Conservation (phyloP, 2,113 vertebrate species). For the Falcunculus frontatus region DNA sequence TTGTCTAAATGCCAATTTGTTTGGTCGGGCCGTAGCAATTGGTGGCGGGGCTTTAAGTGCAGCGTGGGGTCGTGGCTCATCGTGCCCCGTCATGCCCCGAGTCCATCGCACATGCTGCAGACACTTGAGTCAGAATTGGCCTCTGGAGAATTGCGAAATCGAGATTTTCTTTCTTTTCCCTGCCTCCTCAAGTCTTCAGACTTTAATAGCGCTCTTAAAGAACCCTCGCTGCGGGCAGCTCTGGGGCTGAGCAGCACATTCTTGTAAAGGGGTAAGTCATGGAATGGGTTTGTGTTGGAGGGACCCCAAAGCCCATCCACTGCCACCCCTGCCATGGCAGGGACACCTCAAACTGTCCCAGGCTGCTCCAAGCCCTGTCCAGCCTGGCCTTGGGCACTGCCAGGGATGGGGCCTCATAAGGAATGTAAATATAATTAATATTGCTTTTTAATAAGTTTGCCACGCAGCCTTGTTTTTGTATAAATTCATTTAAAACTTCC, state of each 20-base stretch:
- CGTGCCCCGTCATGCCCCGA: not conserved
- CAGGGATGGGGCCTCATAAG: not conserved
- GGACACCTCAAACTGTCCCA: not conserved
- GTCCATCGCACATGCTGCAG: rapidly evolving
- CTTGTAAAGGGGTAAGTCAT: rapidly evolving
- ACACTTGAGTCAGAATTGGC: not conserved
- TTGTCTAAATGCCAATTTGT: rapidly evolving
- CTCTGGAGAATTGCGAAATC: not conserved
- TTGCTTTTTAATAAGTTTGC: not conserved
- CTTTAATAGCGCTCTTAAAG: rapidly evolving
- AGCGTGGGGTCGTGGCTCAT: not conserved
- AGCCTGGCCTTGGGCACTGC: rapidly evolving
- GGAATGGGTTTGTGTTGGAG: not conserved
- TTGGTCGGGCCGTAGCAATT: rapidly evolving
- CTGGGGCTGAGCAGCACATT: not conserved
- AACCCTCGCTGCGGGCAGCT: not conserved
- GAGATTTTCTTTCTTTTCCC: rapidly evolving
- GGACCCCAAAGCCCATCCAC: rapidly evolving
- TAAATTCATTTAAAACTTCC: not conserved
- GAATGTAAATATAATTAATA: not conserved
- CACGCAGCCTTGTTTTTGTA: not conserved
- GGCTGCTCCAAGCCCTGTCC: not conserved
- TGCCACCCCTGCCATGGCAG: not conserved
- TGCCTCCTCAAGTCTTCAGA: not conserved
- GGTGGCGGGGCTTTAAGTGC: not conserved